Base-by-base conservation (phyloP, 2,113 vertebrate genomes). In the Dipodomys spectabilis region DNA sequence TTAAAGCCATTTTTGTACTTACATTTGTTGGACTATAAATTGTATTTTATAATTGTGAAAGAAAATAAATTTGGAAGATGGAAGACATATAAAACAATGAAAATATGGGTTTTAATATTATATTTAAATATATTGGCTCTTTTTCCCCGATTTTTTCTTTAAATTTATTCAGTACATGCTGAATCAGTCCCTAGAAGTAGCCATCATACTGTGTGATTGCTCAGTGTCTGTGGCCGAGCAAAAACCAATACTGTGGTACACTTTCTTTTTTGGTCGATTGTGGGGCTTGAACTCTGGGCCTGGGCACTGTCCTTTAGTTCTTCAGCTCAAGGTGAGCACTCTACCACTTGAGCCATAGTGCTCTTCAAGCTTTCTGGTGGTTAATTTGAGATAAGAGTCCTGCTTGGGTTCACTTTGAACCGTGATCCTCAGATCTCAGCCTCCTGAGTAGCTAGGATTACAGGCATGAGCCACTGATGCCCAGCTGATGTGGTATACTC, bases 71-170 rank as follows among this genome's bases (percentile, higher is more conserved):
- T 90, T 92, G 67, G n/a, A 30, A 88, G 65, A 9, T 64, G 28
- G 19, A 71, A 57, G 53, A 82, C 11, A 28, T 74, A 60, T 74
- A 78, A 91, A 60, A 83, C 64, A 23, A 57, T 74, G 27, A 18
- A 39, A 88, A 62, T 89, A 65, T n/a, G 39, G 18, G 7, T 85
- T 92, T 93, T 91, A 92, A 25, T 91, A 68, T 84, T 90, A 77
- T 88, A n/a, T n/a, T n/a, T n/a, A n/a, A n/a, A n/a, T n/a, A n/a
- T n/a, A 9, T 32, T 84, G 67, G 20, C 11, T 45, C 77, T 81
- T 83, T 75, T 18, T 7, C 13, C 44, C 20, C 44, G 5, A 81
- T 49, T 19, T 82, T 91, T 92, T 73, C 64, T 90, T 88, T 68
- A 82, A 82, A 62, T 92, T 39, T 92, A 78, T 83, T 95, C 30